Conservation (phyloP, 2,888 invertebrate genomes). For the Geophilus truncorum region DNA sequence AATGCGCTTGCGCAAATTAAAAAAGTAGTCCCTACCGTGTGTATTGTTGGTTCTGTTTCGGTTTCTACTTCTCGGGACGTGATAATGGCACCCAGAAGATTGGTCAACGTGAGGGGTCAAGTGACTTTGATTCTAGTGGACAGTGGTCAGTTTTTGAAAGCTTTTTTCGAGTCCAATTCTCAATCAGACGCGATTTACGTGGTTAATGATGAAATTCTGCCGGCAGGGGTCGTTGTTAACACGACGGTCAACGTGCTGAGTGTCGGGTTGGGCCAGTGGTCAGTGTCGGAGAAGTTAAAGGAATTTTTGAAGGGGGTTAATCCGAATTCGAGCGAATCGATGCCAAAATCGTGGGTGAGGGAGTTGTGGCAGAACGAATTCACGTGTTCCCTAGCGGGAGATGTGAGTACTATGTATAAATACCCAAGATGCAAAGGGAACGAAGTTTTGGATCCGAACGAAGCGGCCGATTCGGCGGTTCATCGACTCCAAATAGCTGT, state of each 20-base stretch:
- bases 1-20: neutral
- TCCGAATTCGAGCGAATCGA: neutral
- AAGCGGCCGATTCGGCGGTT: neutral
- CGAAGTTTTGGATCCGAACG: neutral
- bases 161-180: neutral
- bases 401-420: neutral
- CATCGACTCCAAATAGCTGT: neutral
- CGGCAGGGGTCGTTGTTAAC: neutral
- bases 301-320: neutral
- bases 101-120: neutral
- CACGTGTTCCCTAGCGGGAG: neutral
- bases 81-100: neutral
- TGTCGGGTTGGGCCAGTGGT: neutral
- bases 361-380: conserved; percentile 22
- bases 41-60: neutral
- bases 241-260: neutral
- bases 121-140: neutral
- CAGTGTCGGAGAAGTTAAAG: neutral
- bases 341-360: neutral
- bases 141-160: neutral
- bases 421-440: conserved; percentile 2
- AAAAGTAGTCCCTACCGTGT: neutral
- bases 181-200: neutral
- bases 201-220: neutral
- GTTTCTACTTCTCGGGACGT: neutral